These are phyloP conservation scores for Salarias fasciatus DNA, from an alignment of 2,797 vertebrate species.

Conservation along the genomic window DNA sequence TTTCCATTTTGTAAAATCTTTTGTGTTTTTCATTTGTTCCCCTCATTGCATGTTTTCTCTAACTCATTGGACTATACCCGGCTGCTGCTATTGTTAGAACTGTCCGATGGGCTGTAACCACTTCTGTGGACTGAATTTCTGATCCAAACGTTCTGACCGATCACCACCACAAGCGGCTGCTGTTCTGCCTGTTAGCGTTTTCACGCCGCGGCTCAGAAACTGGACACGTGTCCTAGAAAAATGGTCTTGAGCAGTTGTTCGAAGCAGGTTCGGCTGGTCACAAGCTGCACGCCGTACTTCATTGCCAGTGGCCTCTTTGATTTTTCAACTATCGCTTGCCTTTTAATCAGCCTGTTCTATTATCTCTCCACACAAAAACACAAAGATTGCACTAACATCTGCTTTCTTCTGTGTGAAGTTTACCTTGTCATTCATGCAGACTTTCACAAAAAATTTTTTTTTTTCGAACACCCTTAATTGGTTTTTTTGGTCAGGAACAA, in stretches of 20 bases:
- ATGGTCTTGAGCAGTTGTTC: constrained; percentile 29
- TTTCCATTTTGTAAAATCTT: constrained; percentile 29
- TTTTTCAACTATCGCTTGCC: constrained; percentile 26
- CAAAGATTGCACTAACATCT: constrained; percentile 20
- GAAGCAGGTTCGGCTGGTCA: constrained; percentile 16
- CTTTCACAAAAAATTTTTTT: constrained; percentile 7
- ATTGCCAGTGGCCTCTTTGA: constrained; percentile 23
- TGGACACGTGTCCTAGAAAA: constrained; percentile 15
- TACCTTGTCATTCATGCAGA: constrained; percentile 35
- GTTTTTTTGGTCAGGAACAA: constrained; percentile 31
- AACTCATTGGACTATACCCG: constrained; percentile 37
- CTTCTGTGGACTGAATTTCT: constrained; percentile 33
- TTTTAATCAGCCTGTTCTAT: constrained; percentile 29
- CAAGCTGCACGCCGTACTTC: constrained; percentile 34
- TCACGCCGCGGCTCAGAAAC: constrained; percentile 15
- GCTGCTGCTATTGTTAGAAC: constrained; percentile 42
- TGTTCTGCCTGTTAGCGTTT: constrained; percentile 34
- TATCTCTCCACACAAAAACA: constrained; percentile 11
- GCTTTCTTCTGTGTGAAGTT: constrained; percentile 30
- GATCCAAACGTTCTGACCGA: constrained; percentile 22
- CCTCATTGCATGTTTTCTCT: constrained; percentile 54
- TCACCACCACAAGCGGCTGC: constrained; percentile 18
- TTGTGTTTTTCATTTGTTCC: constrained; percentile 26
- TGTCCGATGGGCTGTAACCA: constrained; percentile 36
- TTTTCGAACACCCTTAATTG: constrained; percentile 24